Conservation (phyloP, 2,797 vertebrate species). For the Myotis daubentonii region DNA sequence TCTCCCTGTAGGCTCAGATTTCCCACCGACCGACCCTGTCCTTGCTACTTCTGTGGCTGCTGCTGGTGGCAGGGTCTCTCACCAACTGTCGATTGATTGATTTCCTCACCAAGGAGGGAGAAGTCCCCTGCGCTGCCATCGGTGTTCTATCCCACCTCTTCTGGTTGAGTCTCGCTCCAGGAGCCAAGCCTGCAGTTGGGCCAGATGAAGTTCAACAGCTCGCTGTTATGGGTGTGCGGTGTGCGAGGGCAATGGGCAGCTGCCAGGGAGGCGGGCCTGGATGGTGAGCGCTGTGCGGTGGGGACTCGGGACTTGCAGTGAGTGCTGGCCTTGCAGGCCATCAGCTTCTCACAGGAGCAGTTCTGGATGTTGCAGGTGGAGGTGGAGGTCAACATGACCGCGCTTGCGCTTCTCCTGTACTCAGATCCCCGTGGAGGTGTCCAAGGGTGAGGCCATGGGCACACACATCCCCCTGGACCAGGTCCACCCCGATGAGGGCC, state of each 20-base stretch:
- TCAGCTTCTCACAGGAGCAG: slow-evolving; percentile 92
- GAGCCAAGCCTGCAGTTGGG: slow-evolving; percentile 81
- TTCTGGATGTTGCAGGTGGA: slow-evolving; percentile 94
- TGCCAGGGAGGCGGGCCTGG: slow-evolving; percentile 89
- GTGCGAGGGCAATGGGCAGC: slow-evolving; percentile 81
- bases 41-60: slow-evolving; percentile 73
- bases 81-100: slow-evolving; percentile 82
- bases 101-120: slow-evolving; percentile 86
- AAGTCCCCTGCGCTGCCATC: slow-evolving; percentile 83
- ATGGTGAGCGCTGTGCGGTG: slow-evolving; percentile 91
- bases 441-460: too few species aligned
- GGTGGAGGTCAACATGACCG: slow-evolving; percentile 87
- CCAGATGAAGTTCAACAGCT: slow-evolving; percentile 86
- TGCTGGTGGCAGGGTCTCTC: slow-evolving; percentile 64
- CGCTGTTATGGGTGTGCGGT: slow-evolving; percentile 84
- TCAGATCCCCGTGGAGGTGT: too few species aligned
- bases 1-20: not conserved
- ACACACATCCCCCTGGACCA: too few species aligned
- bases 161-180: slow-evolving; percentile 83
- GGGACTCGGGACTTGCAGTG: slow-evolving; percentile 86
- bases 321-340: slow-evolving; percentile 92
- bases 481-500: too few species aligned
- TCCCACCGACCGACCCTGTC: not conserved
- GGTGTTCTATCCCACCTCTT: slow-evolving; percentile 84
- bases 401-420: too few species aligned